phyloP scores from a whole-genome alignment of 2,888 invertebrate species.

The Nyleta sp. region DNA sequence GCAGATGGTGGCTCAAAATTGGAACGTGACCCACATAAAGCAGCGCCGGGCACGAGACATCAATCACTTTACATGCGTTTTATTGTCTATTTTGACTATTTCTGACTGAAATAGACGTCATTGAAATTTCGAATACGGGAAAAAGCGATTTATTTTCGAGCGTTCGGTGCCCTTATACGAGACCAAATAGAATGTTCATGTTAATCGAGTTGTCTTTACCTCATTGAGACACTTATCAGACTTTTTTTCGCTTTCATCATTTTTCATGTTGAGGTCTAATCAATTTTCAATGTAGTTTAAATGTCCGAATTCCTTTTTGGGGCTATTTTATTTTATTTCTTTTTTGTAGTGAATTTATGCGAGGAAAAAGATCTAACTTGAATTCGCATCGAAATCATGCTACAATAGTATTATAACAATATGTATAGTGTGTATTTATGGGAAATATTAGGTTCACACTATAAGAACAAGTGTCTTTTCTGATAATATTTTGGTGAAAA shows the following conservation, averaged over 20 bases:
- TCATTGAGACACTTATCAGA: constrained; percentile 1
- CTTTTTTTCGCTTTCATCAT: neutral
- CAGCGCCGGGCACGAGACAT: neutral
- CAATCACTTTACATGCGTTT: constrained; percentile 8
- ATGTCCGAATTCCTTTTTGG: too few species aligned
- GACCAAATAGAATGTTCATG: neutral
- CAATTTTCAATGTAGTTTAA: too few species aligned
- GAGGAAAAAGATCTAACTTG: too few species aligned
- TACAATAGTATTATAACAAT: too few species aligned
- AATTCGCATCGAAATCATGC: too few species aligned
- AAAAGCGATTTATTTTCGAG: constrained; percentile 16
- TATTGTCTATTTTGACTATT: neutral
- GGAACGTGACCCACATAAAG: constrained; percentile 37
- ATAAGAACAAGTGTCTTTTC: too few species aligned
- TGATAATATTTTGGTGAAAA: too few species aligned
- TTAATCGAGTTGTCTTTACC: constrained; percentile 1
- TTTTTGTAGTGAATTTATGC: too few species aligned
- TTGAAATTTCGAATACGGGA: constrained; percentile 37
- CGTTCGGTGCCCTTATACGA: neutral
- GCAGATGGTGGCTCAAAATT: constrained; percentile 12
- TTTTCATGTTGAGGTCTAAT: neutral
- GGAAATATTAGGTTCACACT: too few species aligned
- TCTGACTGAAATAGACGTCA: too few species aligned
- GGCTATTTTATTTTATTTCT: too few species aligned
- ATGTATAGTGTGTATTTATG: too few species aligned